Evolutionary conservation across 2,888 invertebrate genomes (phyloP), one percentile per base, ranked within the genome.

Genomic region (Drosophila melanosoma): DNA sequence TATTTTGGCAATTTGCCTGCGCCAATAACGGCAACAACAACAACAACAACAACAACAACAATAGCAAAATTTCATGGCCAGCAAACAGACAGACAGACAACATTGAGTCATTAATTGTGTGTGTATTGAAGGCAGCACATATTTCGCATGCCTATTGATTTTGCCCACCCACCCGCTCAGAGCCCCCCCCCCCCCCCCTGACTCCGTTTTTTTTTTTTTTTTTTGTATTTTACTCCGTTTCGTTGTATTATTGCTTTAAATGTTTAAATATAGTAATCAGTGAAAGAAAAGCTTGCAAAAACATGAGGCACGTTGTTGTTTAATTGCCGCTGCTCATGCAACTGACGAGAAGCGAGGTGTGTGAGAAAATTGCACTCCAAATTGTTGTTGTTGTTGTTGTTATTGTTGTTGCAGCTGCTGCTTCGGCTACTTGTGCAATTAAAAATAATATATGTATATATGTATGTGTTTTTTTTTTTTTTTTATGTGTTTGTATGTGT

Each of bases 201-300:
- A 1, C 33, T 17, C 15, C 26, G 10, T 33, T 15, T 20, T 33
- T 26, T 26, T 26, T 26, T 26, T 11, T 33, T 12, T 20, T 33
- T n/a, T n/a, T n/a, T n/a, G n/a, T n/a, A n/a, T n/a, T n/a, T 32
- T 23, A 40, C 26, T 36, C 69, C 62, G 54, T 74, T 66, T 67
- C 38, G 66, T 58, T 67, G 76, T 71, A 74, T 81, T 84, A 83
- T 74, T 68, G 76, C 72, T 74, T 78, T 84, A 75, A 84, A 82
- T 74, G 65, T 57, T 81, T 79, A 89, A 85, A 85, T 85, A 85
- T 79, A 85, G 85, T 76, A 87, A 85, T 85, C 89, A 84, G 80
- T 40, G 60, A 76, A 82, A 79, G 83, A 76, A 76, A 81, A 79
- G 81, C 78, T 69, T 29, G 59, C 49, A 72, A 68, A 60, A 81